Percentiles rank a stretch among this genome's conserved stretches.
phyloP scores from a whole-genome alignment of 2,888 invertebrate genomes.

The Odiellus spinosus region DNA sequence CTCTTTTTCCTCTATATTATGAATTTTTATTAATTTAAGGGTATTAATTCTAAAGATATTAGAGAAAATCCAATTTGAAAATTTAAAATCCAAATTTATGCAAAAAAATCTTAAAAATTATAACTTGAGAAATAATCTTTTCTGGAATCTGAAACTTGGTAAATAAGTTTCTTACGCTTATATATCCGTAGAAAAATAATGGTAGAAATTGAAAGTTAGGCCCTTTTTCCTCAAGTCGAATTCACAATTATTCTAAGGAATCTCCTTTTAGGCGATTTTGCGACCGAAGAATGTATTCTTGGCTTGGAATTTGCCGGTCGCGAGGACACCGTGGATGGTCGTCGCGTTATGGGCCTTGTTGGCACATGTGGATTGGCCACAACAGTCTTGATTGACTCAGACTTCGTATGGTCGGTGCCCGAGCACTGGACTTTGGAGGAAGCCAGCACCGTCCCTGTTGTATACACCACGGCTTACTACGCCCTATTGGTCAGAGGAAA shows the following conservation, averaged over 20 bases:
- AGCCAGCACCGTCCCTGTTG: constrained; percentile 32
- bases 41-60: no score
- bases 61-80: no score
- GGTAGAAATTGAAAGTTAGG: no score
- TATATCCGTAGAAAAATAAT: no score
- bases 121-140: no score
- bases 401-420: constrained; percentile 30
- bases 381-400: constrained; percentile 32
- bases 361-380: constrained; percentile 34
- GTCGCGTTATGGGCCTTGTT: constrained; percentile 28
- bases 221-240: no score
- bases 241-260: constrained; percentile 9
- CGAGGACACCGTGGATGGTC: constrained; percentile 19
- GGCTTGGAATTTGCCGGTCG: constrained; percentile 30
- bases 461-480: constrained; percentile 34
- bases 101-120: no score
- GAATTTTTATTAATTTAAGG: no score
- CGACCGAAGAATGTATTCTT: constrained; percentile 34
- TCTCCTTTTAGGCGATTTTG: constrained; percentile 28
- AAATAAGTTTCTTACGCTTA: no score
- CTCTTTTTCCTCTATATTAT: neutral
- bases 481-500: constrained; percentile 35
- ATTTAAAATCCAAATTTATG: no score
- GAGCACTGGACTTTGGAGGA: constrained; percentile 34
- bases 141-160: no score